Conservation (phyloP, 2,888 invertebrate genomes). For the Parascotia fuliginaria region DNA sequence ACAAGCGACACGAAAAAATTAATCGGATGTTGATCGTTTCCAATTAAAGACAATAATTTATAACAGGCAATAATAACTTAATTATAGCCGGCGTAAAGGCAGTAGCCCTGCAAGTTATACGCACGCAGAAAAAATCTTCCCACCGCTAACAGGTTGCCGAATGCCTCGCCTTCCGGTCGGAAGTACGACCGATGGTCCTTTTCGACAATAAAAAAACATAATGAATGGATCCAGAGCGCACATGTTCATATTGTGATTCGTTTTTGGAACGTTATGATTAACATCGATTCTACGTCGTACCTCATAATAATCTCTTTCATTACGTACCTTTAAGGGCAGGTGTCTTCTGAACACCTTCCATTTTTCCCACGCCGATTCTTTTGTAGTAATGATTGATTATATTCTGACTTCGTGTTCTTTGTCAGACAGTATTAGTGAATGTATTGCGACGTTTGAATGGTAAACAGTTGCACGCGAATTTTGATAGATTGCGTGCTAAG, state of each 20-base stretch:
- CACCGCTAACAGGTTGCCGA: constrained; percentile 82
- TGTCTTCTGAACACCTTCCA: constrained; percentile 69
- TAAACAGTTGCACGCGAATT: constrained; percentile 37
- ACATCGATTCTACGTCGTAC: constrained; percentile 65
- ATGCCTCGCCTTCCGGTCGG: constrained; percentile 80
- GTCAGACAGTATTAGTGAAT: constrained; percentile 48
- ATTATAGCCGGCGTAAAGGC: constrained; percentile 50
- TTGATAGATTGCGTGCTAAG: constrained; percentile 31
- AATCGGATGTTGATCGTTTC: constrained; percentile 44
- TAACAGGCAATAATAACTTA: constrained; percentile 48
- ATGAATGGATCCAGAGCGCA: constrained; percentile 70
- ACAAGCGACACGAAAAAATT: constrained; percentile 37
- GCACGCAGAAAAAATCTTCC: constrained; percentile 74
- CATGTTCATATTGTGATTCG: constrained; percentile 69
- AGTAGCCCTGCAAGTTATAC: constrained; percentile 60
- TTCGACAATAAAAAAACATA: constrained; percentile 56
- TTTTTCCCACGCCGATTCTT: constrained; percentile 68
- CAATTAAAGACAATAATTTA: constrained; percentile 44
- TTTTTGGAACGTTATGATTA: constrained; percentile 60
- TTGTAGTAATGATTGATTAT: constrained; percentile 55
- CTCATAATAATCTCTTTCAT: constrained; percentile 63
- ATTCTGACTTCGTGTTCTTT: constrained; percentile 47
- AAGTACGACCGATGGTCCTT: constrained; percentile 80
- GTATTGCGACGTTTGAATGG: constrained; percentile 33
- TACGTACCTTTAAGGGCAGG: constrained; percentile 53